These are phyloP conservation scores for Centropus bengalensis DNA, from an alignment of 2,113 vertebrate genomes.

Conservation along the genomic window DNA sequence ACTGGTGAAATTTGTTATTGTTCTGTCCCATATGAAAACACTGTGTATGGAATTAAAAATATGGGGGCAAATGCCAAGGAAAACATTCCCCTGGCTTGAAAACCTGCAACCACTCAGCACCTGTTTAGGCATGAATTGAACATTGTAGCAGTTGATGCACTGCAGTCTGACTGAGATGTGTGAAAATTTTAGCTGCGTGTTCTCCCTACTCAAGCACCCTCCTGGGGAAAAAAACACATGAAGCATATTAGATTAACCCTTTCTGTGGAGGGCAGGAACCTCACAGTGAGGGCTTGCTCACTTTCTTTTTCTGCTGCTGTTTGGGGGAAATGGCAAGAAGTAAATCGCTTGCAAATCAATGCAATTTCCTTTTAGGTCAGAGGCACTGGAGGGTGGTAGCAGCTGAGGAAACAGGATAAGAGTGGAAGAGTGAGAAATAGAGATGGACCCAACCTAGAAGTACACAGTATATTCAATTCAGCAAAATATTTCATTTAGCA, in stretches of 20 bases:
- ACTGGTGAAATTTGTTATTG: background rate
- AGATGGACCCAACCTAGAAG: background rate
- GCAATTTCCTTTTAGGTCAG: background rate
- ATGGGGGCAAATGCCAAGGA: slow-evolving; percentile 10
- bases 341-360: background rate
- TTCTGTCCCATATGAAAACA: slow-evolving; percentile 29
- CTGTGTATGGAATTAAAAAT: slow-evolving; percentile 29
- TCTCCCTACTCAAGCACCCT: slow-evolving; percentile 45
- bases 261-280: background rate
- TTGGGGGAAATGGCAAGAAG: slow-evolving; percentile 3
- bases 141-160: background rate
- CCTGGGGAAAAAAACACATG: background rate
- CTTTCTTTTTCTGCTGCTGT: background rate
- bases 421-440: background rate
- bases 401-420: background rate
- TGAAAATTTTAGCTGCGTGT: slow-evolving; percentile 32
- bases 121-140: slow-evolving; percentile 14
- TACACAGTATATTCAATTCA: background rate
- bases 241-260: slow-evolving; percentile 15
- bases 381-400: background rate
- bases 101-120: slow-evolving; percentile 16
- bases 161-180: background rate
- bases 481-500: background rate
- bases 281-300: background rate
- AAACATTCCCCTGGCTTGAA: slow-evolving; percentile 34